Evolutionary conservation across 1,140 invertebrate genomes (phyloP).

Genomic region (Brachionus paranguensis): DNA sequence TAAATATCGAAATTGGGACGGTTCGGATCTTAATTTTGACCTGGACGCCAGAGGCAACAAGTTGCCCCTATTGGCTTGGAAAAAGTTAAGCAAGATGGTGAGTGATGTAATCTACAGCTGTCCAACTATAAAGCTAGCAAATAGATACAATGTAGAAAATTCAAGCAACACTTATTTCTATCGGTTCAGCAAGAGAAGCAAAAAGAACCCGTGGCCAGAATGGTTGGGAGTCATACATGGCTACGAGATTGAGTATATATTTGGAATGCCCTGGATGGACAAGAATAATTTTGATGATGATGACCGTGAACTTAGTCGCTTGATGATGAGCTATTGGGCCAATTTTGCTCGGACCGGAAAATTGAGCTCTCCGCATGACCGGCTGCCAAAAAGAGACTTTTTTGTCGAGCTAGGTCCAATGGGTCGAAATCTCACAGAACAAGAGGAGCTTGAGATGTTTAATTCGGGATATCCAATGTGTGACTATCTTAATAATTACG

Average conservation of each 20-base stretch:
- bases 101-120: constrained; percentile 57
- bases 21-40: background rate
- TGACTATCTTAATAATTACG: constrained; percentile 10
- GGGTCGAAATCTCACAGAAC: constrained; percentile 6
- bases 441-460: constrained; percentile 14
- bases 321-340: constrained; percentile 31
- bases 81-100: background rate
- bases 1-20: background rate
- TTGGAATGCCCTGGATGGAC: background rate
- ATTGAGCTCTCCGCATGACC: background rate
- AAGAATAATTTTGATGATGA: background rate
- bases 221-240: constrained; percentile 94
- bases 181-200: constrained; percentile 42
- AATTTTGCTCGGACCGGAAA: constrained; percentile 19
- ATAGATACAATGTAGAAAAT: constrained; percentile 64
- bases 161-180: background rate
- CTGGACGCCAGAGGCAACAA: background rate
- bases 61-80: background rate
- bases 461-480: background rate
- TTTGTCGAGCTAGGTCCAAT: background rate
- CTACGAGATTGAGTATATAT: constrained; percentile 31
- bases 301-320: background rate
- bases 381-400: background rate
- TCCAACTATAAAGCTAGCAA: constrained; percentile 84
- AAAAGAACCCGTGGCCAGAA: constrained; percentile 76